These are phyloP conservation scores for Apogon hyalosoma DNA, from an alignment of 2,797 vertebrate species.

Conservation along the genomic window DNA sequence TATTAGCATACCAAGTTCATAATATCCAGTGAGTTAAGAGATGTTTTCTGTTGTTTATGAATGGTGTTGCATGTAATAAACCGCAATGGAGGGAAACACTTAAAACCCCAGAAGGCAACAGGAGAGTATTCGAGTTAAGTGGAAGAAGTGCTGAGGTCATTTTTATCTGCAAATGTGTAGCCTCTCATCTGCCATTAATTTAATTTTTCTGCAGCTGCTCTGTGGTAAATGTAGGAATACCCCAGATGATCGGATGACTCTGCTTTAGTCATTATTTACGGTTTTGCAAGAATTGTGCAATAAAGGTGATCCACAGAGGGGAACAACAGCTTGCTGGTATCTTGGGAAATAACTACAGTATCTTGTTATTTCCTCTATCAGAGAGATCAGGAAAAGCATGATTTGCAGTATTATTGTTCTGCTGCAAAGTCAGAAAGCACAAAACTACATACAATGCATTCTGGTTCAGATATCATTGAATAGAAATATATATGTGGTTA, in stretches of 20 bases:
- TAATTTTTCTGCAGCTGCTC: slow-evolving; percentile 17
- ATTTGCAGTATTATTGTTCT: slow-evolving; percentile 22
- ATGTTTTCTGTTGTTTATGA: not conserved
- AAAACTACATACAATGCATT: not conserved
- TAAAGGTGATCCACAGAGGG: slow-evolving; percentile 43
- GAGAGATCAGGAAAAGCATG: slow-evolving; percentile 30
- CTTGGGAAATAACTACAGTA: slow-evolving; percentile 64
- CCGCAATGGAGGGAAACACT: no score
- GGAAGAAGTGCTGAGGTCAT: slow-evolving; percentile 12
- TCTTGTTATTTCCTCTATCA: slow-evolving; percentile 47
- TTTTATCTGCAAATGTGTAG: not conserved
- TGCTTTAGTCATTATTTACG: slow-evolving; percentile 49
- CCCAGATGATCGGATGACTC: slow-evolving; percentile 22
- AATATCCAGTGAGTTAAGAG: no score
- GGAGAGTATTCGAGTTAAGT: not conserved
- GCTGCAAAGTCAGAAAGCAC: slow-evolving; percentile 26
- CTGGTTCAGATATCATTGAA: not conserved
- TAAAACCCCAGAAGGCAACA: not conserved
- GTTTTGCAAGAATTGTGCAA: slow-evolving; percentile 47
- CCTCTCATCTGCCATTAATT: slow-evolving; percentile 9
- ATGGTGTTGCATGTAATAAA: not conserved
- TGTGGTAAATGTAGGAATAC: slow-evolving; percentile 17
- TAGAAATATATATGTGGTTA: not conserved
- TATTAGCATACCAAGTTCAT: no score
- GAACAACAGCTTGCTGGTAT: slow-evolving; percentile 27